These are phyloP conservation scores for Camelus dromedarius DNA, from an alignment of 2,113 vertebrate species.

Conservation along the genomic window DNA sequence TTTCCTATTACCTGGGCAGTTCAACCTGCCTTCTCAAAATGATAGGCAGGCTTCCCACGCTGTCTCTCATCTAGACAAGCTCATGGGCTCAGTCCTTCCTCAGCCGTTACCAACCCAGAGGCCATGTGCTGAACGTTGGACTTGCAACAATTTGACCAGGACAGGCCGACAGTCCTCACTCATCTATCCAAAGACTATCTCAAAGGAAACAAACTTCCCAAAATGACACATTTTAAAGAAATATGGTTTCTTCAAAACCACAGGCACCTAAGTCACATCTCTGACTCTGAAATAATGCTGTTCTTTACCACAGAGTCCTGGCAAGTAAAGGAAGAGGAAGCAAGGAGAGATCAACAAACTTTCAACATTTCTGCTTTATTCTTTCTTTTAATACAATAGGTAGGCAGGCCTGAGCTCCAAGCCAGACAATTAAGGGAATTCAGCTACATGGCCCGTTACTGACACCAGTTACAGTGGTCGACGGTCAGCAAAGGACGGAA, in stretches of 20 bases:
- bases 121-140: not conserved
- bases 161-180: not conserved
- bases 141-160: not conserved
- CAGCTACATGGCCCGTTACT: not conserved
- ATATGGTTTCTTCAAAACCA: slow-evolving; percentile 42
- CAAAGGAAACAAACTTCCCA: not conserved
- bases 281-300: not conserved
- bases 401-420: not conserved
- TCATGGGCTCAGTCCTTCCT: not conserved
- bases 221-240: not conserved
- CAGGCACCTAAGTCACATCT: not conserved
- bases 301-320: not conserved
- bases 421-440: not conserved
- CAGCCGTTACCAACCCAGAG: not conserved
- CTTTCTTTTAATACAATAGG: not conserved
- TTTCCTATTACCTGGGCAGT: not conserved
- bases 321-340: not conserved
- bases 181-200: not conserved
- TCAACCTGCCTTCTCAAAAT: slow-evolving; percentile 15
- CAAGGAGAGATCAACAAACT: not conserved
- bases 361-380: not conserved
- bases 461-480: not conserved
- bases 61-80: not conserved
- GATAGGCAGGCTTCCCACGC: not conserved
- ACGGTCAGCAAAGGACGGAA: not conserved